Evolutionary conservation across 92 coral and sea anemone species (phyloP), one percentile per base, ranked within the genome.

Genomic region (Anthopleura xanthogrammica): DNA sequence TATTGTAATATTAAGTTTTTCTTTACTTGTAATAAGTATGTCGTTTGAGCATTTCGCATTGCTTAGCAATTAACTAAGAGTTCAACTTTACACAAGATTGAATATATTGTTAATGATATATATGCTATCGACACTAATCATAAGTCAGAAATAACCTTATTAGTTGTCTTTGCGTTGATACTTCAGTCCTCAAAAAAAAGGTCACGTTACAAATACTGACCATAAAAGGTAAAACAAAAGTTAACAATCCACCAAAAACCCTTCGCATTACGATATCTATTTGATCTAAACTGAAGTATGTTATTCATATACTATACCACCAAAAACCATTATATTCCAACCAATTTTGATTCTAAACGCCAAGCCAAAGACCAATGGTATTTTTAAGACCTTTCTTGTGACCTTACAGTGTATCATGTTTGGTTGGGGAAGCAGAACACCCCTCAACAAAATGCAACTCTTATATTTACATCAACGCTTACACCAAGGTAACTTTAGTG

Each of bases 401-500:
- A 6, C 2, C 6, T 2, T 43, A 0, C 7, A 43, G 50, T 43
- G 36, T 64, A 64, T 64, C 23, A 17, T 64, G 19, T 64, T 64
- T 22, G 10, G 41, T 68, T 9, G 7, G 42, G 42, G 43, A 16
- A 24, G 3, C 2, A 7, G 74, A 1, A 12, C 7, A 5, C 7
- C 40, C 42, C 74, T n/a, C 1, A 68, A 68, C 40, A 64, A 68
- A 68, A 29, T 0, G 41, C 10, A 42, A 7, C 24, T 19, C 23
- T 77, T 77, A n/a, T 12, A 50, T 39, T 78, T 78, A 50, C 66
- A 39, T 29, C 22, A 16, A 58, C 22, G 48, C 36, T 80, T 81
- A 80, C 62, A 70, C 4, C 23, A 41, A 68, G 55, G 62, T 68
- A 77, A 17, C 16, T 75, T 65, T 84, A 75, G 77, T 84, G 82